Evolutionary conservation across 1,140 invertebrate genomes (phyloP).

Genomic region (Caenorhabditis remanei): DNA sequence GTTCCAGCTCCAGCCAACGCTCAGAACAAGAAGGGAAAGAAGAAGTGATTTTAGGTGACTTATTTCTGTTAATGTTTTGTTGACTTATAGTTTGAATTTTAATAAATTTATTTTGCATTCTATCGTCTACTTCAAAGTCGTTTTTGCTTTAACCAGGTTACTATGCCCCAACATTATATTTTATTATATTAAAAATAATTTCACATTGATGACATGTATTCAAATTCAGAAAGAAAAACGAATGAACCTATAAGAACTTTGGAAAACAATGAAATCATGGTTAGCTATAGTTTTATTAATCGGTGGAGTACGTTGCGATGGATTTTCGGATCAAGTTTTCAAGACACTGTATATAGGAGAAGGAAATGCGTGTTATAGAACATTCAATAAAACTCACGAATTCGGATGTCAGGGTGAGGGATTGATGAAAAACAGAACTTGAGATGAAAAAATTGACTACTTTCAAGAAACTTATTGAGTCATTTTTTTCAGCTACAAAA

Average conservation of each 20-base stretch:
- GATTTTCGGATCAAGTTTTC: slow-evolving; percentile 45
- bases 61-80: neutral
- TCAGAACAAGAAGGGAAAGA: slow-evolving; percentile 38
- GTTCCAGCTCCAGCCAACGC: slow-evolving; percentile 48
- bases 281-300: slow-evolving; percentile 10
- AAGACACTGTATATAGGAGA: neutral
- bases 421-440: neutral
- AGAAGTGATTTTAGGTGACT: neutral
- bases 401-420: slow-evolving; percentile 7
- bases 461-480: neutral
- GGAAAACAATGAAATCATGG: slow-evolving; percentile 9
- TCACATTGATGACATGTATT: neutral
- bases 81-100: slow-evolving; percentile 6
- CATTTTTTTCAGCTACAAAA: neutral
- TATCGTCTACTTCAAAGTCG: too few relatives aligned
- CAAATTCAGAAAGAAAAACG: neutral
- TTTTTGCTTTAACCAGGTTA: too few relatives aligned
- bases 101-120: neutral
- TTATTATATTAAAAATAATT: too few relatives aligned
- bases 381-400: slow-evolving; percentile 38
- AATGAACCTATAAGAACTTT: slow-evolving; percentile 10
- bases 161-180: too few relatives aligned
- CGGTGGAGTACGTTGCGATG: neutral
- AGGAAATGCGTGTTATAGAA: slow-evolving; percentile 34
- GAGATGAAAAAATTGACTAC: neutral